Base-by-base conservation (phyloP, 2,888 invertebrate genomes). In the Incurvaria masculella region DNA sequence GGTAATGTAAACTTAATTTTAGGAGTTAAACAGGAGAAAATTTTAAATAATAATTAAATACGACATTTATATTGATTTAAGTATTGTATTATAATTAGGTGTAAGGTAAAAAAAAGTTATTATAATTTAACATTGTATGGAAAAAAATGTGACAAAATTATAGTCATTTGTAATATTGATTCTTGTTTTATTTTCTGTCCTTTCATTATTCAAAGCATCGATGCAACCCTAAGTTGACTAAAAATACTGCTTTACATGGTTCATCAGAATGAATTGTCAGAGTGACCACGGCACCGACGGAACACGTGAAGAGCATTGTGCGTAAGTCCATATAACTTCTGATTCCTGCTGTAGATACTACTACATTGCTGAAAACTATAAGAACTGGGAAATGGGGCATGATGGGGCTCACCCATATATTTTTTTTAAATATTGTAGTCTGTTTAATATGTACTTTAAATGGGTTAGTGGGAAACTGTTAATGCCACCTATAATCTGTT, bases 71-170 rank as follows among this genome's bases (percentile, higher is more conserved):
- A 66, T 69, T 65, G 65, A 64, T 64, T 39, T 73, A 78, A 76
- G 76, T 76, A 72, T 73, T 78, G 76, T 76, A 78, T 75, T 76
- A 78, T 78, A 78, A 74, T 70, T 76, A 76, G 74, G 55, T 58
- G 16, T 50, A 76, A 76, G 75, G 76, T 73, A 75, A 74, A 40
- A 40, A 40, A 76, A 76, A 74, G 78, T 78, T 78, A 78, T 76
- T 20, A 41, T 41, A 45, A 27, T 42, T 44, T 78, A 78, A 79
- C 79, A 78, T 71, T 79, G 79, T 79, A 79, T 76, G 79, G 78
- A 78, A 76, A 74, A 76, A 76, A 76, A 76, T 76, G 79, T 79
- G 79, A 79, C 79, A 79, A 75, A 78, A 79, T 76, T 79, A 79
- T 79, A 79, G 79, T 79, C 79, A 79, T 79, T 79, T 79, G 79